Percentiles rank a stretch among this genome's conserved stretches.
These are phyloP conservation scores for Graphium colonna DNA, from an alignment of 2,888 invertebrate genomes.

Conservation along the genomic window DNA sequence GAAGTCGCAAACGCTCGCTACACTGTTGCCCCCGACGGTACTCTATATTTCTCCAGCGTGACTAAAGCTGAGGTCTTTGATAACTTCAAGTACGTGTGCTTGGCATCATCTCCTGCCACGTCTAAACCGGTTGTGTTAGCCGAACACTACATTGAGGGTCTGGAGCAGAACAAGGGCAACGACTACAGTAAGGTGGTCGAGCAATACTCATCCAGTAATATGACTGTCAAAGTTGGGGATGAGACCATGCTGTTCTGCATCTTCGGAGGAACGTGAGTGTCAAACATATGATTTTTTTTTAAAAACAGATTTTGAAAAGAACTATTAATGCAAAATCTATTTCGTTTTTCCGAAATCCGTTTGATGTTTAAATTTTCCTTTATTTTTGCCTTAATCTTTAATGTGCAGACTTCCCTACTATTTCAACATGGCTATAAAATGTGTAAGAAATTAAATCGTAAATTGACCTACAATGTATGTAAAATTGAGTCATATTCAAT, in stretches of 20 bases:
- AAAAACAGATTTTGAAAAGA: no score
- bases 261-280: conserved; percentile 65
- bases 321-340: no score
- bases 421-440: neutral
- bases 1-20: conserved; percentile 42
- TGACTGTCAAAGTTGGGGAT: conserved; percentile 47
- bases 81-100: conserved; percentile 52
- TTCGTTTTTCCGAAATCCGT: no score
- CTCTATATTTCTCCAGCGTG: conserved; percentile 55
- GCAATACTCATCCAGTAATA: conserved; percentile 52
- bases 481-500: no score
- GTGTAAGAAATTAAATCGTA: no score
- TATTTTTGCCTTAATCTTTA: neutral
- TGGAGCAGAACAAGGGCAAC: conserved; percentile 38
- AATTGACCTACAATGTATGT: no score
- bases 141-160: conserved; percentile 47
- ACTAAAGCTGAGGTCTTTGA: conserved; percentile 44
- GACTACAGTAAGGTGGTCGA: conserved; percentile 46
- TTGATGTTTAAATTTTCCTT: no score
- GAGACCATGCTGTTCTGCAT: conserved; percentile 60
- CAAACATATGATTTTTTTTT: no score
- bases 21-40: conserved; percentile 52
- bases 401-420: neutral
- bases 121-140: conserved; percentile 45
- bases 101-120: conserved; percentile 48